Evolutionary conservation across 1,140 invertebrate species (phyloP).

Genomic region (Mercenaria mercenaria): DNA sequence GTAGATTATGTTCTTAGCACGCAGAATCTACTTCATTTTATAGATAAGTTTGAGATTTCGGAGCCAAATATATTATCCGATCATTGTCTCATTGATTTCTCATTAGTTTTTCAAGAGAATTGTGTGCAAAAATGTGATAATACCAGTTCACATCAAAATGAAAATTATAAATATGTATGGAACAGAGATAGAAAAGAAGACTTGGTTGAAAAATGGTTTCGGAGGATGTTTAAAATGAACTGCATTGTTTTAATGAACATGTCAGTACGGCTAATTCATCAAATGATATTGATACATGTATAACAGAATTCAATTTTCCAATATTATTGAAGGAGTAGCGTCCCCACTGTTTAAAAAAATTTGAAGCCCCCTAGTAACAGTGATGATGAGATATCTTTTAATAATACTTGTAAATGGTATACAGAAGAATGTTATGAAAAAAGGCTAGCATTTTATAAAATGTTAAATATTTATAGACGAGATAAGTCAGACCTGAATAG

Average conservation of each 20-base stretch:
- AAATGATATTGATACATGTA: conserved; percentile 11
- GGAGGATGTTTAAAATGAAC: not conserved
- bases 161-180: not conserved
- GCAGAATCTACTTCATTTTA: not conserved
- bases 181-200: too few relatives aligned
- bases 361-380: not conserved
- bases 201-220: not conserved
- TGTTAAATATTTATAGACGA: not conserved
- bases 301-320: conserved; percentile 1
- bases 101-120: not conserved
- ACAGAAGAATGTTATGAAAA: not conserved
- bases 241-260: not conserved
- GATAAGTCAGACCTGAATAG: too few relatives aligned
- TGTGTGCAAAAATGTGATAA: not conserved
- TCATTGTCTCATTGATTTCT: not conserved
- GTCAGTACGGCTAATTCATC: not conserved
- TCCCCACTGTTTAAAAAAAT: not conserved
- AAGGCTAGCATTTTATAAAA: not conserved
- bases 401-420: not conserved
- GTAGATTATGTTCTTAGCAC: not conserved
- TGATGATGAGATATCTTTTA: not conserved
- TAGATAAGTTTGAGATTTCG: not conserved
- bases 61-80: conserved; percentile 21
- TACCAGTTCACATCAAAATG: too few relatives aligned
- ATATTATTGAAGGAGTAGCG: not conserved